Evolutionary conservation across 35 echinoderm and acorn worm species (phyloP).

Genomic region (Stichopus chloronotus): DNA sequence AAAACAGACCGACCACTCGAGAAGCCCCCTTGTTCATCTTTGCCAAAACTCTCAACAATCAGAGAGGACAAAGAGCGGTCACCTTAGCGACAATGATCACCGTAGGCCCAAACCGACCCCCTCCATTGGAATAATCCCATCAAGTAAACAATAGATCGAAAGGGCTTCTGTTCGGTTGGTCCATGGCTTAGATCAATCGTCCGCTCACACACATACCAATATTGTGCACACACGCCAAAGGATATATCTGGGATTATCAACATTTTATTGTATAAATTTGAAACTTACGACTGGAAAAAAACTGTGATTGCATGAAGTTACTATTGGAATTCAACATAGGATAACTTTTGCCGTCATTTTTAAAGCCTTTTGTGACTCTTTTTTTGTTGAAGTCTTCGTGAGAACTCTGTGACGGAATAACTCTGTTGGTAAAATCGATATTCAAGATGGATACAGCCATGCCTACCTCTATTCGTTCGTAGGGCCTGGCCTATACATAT

Average conservation of each 20-base stretch:
- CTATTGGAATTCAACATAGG: not conserved
- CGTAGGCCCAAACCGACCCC: constrained; percentile 28
- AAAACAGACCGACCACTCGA: not conserved
- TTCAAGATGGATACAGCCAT: not conserved
- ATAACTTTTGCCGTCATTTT: too few relatives aligned
- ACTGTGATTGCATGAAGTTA: not conserved
- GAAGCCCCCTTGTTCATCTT: not conserved
- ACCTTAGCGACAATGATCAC: constrained; percentile 38
- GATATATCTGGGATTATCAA: not conserved
- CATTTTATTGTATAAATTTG: not conserved
- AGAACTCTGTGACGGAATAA: not conserved
- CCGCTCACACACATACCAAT: not conserved
- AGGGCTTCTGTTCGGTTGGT: not conserved
- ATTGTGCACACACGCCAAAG: not conserved
- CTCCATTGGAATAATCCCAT: constrained; percentile 23
- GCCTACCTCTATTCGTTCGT: too few relatives aligned
- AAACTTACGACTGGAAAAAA: not conserved
- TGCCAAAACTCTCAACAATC: not conserved
- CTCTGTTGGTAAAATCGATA: not conserved
- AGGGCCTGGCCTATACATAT: too few relatives aligned
- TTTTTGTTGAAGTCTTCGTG: not conserved
- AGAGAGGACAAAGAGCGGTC: not conserved
- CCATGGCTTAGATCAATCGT: not conserved
- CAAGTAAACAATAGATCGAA: not conserved
- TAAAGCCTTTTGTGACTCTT: too few relatives aligned